A percentile compares a stretch with the other conserved stretches of the same genome.
Evolutionary conservation across 1,140 invertebrate genomes (phyloP).

Genomic region (Hirudo medicinalis): DNA sequence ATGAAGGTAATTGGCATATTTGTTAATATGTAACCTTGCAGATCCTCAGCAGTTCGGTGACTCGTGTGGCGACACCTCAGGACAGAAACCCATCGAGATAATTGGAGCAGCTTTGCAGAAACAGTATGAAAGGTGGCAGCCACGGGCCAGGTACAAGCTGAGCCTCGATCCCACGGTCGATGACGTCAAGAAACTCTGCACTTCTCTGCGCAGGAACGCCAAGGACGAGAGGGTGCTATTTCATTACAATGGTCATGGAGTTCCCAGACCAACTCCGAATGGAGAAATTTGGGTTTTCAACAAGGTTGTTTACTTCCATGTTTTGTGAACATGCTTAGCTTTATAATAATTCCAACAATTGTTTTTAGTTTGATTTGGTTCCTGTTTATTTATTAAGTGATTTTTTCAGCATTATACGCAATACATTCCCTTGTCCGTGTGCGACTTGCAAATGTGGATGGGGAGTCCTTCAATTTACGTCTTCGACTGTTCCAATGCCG

Average conservation of each 20-base stretch:
- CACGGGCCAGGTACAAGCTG: constrained; percentile 72
- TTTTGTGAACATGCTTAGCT: too few species aligned
- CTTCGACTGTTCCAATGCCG: constrained; percentile 96
- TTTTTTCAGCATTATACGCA: constrained; percentile 73
- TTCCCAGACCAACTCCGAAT: constrained; percentile 90
- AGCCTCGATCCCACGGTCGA: constrained; percentile 92
- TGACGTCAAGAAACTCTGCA: constrained; percentile 92
- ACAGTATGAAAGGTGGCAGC: constrained; percentile 90
- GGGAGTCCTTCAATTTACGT: constrained; percentile 95
- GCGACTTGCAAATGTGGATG: constrained; percentile 98
- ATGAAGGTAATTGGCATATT: too few species aligned
- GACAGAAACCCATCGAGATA: constrained; percentile 71
- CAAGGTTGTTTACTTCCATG: constrained; percentile 47
- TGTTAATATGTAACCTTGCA: background rate
- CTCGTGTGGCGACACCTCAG: background rate
- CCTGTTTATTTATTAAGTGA: constrained; percentile 29
- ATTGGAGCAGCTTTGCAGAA: constrained; percentile 83
- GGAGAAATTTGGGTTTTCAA: constrained; percentile 99
- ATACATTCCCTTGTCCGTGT: constrained; percentile 95
- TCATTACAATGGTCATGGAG: constrained; percentile 98
- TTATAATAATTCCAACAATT: background rate
- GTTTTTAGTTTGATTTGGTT: constrained; percentile 5
- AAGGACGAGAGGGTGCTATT: constrained; percentile 97
- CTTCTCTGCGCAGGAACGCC: constrained; percentile 83
- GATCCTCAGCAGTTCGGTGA: constrained; percentile 11